These are phyloP conservation scores for Mohoua ochrocephala DNA, from an alignment of 2,113 vertebrate genomes.

Conservation along the genomic window DNA sequence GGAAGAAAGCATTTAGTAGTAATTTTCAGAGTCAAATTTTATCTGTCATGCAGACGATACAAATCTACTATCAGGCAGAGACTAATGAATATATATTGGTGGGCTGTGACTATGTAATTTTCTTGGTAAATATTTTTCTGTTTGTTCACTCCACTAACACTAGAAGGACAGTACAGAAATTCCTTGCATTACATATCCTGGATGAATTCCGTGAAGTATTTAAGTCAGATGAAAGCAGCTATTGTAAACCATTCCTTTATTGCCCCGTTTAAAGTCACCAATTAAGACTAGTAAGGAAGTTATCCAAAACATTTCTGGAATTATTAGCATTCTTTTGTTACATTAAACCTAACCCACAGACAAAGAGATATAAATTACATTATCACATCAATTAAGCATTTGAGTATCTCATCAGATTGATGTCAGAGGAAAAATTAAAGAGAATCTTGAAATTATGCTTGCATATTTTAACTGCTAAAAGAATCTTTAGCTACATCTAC, in stretches of 20 bases:
- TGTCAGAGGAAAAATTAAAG: not conserved
- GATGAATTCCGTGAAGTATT: not conserved
- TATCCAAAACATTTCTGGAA: slow-evolving; percentile 13
- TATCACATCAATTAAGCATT: not conserved
- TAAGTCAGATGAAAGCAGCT: slow-evolving; percentile 1
- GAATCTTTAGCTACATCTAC: not conserved
- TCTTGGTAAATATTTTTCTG: not conserved
- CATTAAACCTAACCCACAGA: not conserved
- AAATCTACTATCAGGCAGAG: not conserved
- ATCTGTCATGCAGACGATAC: not conserved
- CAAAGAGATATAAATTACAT: not conserved
- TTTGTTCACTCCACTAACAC: not conserved
- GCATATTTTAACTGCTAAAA: not conserved
- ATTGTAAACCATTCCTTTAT: slow-evolving; percentile 21
- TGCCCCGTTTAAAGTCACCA: not conserved
- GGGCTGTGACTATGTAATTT: not conserved
- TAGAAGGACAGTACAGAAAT: slow-evolving; percentile 1
- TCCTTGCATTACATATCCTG: not conserved
- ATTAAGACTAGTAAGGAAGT: not conserved
- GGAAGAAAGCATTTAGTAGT: not conserved
- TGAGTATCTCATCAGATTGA: not conserved
- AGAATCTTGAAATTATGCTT: not conserved
- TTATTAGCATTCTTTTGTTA: not conserved
- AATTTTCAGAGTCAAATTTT: not conserved
- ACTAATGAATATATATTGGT: not conserved